phyloP scores from a whole-genome alignment of 1,140 invertebrate genomes.

The Hermetia illucens region DNA sequence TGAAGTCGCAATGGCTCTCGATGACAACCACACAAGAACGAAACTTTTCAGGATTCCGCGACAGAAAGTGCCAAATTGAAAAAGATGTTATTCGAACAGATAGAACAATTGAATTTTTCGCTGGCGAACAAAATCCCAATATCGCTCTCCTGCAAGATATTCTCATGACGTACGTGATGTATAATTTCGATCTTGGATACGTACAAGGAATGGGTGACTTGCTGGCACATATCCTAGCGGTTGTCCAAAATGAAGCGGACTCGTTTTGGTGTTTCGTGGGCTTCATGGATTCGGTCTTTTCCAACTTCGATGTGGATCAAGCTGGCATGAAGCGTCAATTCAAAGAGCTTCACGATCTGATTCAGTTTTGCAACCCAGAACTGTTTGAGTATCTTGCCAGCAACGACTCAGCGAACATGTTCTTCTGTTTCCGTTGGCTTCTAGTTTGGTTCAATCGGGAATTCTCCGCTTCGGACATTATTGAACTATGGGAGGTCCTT shows the following conservation, averaged over 20 bases:
- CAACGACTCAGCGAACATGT: slow-evolving; percentile 95
- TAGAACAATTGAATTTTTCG: slow-evolving; percentile 77
- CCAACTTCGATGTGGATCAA: slow-evolving; percentile 97
- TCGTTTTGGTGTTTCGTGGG: slow-evolving; percentile 99
- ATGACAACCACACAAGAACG: slow-evolving; percentile 77
- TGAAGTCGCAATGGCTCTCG: slow-evolving; percentile 94
- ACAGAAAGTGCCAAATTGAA: slow-evolving; percentile 88
- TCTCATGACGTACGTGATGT: slow-evolving; percentile 99
- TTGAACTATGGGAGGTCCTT: slow-evolving; percentile 68
- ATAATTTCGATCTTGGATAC: slow-evolving; percentile 96
- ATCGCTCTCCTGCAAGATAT: slow-evolving; percentile 75
- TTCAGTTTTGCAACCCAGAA: slow-evolving; percentile 69
- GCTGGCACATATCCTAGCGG: slow-evolving; percentile 69
- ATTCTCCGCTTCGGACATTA: slow-evolving; percentile 56
- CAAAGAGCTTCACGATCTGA: slow-evolving; percentile 63
- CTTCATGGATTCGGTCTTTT: slow-evolving; percentile 92
- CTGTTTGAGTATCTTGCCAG: slow-evolving; percentile 74
- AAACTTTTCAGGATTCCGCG: slow-evolving; percentile 76
- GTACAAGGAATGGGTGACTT: slow-evolving; percentile 97
- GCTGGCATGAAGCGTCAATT: slow-evolving; percentile 93
- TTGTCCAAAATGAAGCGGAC: slow-evolving; percentile 44
- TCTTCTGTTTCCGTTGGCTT: slow-evolving; percentile 94
- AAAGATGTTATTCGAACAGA: slow-evolving; percentile 98
- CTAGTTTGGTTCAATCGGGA: slow-evolving; percentile 74
- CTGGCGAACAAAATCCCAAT: slow-evolving; percentile 84